Evolutionary conservation across 2,888 invertebrate genomes (phyloP), one percentile per base, ranked within the genome.

Genomic region (Callyntrura guangdongensis): DNA sequence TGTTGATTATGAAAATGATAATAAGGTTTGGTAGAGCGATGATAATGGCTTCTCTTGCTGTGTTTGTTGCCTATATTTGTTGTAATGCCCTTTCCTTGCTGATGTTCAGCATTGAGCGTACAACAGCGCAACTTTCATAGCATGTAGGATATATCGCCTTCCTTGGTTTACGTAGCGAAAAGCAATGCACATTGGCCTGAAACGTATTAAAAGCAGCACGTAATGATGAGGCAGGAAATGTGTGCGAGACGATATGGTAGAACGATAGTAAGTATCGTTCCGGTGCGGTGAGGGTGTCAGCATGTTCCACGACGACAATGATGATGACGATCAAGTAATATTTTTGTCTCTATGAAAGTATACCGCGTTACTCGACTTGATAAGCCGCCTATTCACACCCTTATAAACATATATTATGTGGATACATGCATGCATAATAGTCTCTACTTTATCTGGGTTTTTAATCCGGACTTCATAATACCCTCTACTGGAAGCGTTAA

Each of bases 1-100:
- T 74, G 49, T 77, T 77, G 77, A 77, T 77, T 77, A 14, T 77
- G 8, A 74, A 74, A 74, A 74, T 69, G n/a, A 69, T 69, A 69
- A 69, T 69, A 69, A 5, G 17, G 22, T 1, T 14, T 64, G 64
- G 25, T 45, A 45, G 14, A 69, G 69, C 69, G 36, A 6, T 36
- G 36, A 36, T 36, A 36, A 36, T 36, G 36, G 36, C 36, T 36
- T 36, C 36, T 36, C 36, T 36, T 6, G 36, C 36, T 36, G 36
- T 45, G 17, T 14, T n/a, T 8, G 67, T 1, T 69, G 25, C 22
- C 11, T 1, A 6, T 53, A 64, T n/a, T 47, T 74, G 47, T 20
- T 49, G n/a, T n/a, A n/a, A 45, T 45, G 17, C 61, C 6, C 0
- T 22, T 14, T 67, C 4, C 67, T 67, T 6, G 36, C 36, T 36